Base-by-base conservation (phyloP, 2,888 invertebrate genomes). In the Gastracanthus pulcherrimus region DNA sequence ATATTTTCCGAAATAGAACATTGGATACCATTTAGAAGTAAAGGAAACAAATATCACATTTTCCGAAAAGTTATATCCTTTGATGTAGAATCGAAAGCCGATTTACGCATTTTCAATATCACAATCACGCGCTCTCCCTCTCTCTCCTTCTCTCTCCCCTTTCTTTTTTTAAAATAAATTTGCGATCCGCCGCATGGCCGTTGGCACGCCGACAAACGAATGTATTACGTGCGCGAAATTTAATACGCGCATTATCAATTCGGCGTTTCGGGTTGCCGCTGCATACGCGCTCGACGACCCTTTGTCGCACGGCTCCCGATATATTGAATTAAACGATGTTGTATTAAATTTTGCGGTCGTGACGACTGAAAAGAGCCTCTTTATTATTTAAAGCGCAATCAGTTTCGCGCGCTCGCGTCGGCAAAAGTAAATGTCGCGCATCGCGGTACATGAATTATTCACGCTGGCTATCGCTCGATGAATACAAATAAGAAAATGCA, bases 181-280 rank as follows among this genome's bases (percentile, higher is more conserved):
- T 19, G n/a, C 7, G 4, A 16, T 13, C 1, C 51, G 45, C 38
- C 34, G 70, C 31, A 4, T 11, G 23, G 19, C 41, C 19, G 31
- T 7, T 19, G 26, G 70, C 67, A 16, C 29, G 55, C 58, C 60
- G 55, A 75, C 71, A 71, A 75, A 79, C 71, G 71, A 82, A 76
- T 71, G 41, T 19, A 76, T 62, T 72, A 48, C 67, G 62, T 23
- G 72, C 41, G 51, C 34, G 78, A 83, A 76, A 80, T 80, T 81
- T 82, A 82, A 82, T 80, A 74, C 62, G 70, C 72, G 75, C 58
- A 76, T 81, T 76, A 78, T 75, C 83, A 81, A 82, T 82, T 77
- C 64, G 72, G 64, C 62, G 72, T 67, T 82, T 82, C 66, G 38
- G 66, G 60, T 76, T 72, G 58, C 71, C n/a, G n/a, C n/a, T n/a